Percentiles rank a stretch among this genome's conserved stretches.
phyloP scores from a whole-genome alignment of 2,113 vertebrate genomes.

The Typhlomys cinereus region DNA sequence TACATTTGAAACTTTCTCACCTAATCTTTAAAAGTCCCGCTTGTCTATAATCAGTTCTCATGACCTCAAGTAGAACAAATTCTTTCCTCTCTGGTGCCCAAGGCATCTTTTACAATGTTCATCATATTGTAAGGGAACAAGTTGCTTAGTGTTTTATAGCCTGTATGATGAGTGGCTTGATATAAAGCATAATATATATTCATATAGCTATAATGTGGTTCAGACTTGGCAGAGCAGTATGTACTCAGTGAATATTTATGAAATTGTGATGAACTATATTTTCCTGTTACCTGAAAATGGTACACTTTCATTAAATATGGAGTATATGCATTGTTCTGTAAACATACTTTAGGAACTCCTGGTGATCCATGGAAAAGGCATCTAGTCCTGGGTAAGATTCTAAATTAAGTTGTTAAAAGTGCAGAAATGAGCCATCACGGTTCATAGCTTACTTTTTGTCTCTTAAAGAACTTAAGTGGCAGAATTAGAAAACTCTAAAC shows the following conservation, averaged over 20 bases:
- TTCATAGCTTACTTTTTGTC: neutral
- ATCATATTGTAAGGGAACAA: neutral
- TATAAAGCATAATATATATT: neutral
- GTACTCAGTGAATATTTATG: conserved; percentile 16
- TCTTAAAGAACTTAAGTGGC: neutral
- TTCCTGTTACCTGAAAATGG: conserved; percentile 14
- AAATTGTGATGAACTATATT: neutral
- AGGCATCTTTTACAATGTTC: neutral
- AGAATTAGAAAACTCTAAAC: neutral
- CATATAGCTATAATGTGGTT: neutral
- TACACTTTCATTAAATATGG: neutral
- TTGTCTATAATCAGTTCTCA: neutral
- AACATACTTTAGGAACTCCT: neutral
- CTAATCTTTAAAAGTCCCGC: conserved; percentile 28
- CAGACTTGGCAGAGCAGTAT: neutral
- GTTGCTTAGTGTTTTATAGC: neutral
- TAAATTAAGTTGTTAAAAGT: neutral
- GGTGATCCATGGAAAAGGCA: neutral
- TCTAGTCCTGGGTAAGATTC: neutral
- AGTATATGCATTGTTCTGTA: neutral
- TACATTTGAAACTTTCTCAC: conserved; percentile 13
- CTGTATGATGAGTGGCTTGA: neutral
- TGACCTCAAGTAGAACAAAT: neutral
- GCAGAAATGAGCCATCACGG: neutral
- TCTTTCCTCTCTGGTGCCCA: neutral